phyloP scores from a whole-genome alignment of 2,797 vertebrate genomes.

The Zenarchopterus dispar region DNA sequence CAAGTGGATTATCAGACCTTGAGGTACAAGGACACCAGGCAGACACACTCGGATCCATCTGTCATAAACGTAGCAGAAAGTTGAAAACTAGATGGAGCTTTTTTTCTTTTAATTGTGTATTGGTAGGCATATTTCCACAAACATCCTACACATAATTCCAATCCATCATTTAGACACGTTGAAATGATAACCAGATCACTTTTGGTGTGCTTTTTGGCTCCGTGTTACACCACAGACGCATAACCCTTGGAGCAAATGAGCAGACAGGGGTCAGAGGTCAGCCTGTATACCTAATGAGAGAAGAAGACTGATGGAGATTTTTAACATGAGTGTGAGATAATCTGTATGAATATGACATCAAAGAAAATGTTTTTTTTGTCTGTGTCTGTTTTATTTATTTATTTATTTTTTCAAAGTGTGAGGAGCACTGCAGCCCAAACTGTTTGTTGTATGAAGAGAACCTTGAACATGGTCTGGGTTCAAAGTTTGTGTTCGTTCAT shows the following conservation, averaged over 20 bases:
- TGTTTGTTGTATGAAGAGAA: not conserved
- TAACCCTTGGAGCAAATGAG: slow-evolving; percentile 35
- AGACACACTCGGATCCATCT: not conserved
- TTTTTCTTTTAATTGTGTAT: not conserved
- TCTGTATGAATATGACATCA: slow-evolving; percentile 7
- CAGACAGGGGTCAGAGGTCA: slow-evolving; percentile 55
- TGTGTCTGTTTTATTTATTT: too few relatives aligned
- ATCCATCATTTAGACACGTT: slow-evolving; percentile 22
- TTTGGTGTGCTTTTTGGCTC: slow-evolving; percentile 25
- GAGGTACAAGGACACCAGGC: slow-evolving; percentile 45
- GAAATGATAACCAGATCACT: slow-evolving; percentile 45
- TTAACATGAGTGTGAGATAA: slow-evolving; percentile 22
- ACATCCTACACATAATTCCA: slow-evolving; percentile 13
- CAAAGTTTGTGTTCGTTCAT: not conserved
- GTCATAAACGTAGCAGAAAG: not conserved
- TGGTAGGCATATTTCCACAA: not conserved
- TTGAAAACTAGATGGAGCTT: not conserved
- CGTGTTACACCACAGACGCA: slow-evolving; percentile 31
- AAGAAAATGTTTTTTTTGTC: slow-evolving; percentile 5
- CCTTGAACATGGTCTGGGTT: not conserved
- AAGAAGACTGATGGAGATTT: slow-evolving; percentile 36
- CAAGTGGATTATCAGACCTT: slow-evolving; percentile 72
- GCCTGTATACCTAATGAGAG: slow-evolving; percentile 38
- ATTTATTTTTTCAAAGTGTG: too few relatives aligned
- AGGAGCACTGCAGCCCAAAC: not conserved